Conservation (phyloP, 2,797 vertebrate species). For the Enteromius fasciolatus region DNA sequence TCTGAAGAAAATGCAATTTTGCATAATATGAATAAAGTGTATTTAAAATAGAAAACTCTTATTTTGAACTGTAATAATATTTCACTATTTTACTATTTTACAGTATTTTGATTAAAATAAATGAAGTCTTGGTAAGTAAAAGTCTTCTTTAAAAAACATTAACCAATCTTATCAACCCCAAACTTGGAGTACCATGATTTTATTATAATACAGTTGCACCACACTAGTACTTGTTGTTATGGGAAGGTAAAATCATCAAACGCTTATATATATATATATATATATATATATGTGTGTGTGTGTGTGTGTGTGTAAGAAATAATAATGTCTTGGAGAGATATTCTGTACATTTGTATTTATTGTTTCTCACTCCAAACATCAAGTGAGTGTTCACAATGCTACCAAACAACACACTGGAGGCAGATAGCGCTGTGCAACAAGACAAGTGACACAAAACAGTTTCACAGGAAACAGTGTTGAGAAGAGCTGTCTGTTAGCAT, state of each 20-base stretch:
- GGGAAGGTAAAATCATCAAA: neutral
- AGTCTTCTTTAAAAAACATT: neutral
- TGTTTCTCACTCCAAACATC: neutral
- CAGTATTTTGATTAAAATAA: neutral
- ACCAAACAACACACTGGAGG: slow-evolving; percentile 1
- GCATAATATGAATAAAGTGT: neutral
- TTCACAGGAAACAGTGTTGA: slow-evolving; percentile 17
- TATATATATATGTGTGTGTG: too few relatives aligned
- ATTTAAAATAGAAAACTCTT: neutral
- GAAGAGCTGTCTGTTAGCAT: slow-evolving; percentile 7
- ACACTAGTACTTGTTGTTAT: neutral
- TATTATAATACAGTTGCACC: neutral
- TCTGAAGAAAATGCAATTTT: neutral
- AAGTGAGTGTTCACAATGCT: slow-evolving; percentile 11
- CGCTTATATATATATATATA: too few relatives aligned
- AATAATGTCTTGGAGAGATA: neutral
- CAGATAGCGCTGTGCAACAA: neutral
- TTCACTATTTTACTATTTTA: neutral
- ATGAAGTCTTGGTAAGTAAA: neutral
- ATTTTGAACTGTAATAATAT: neutral
- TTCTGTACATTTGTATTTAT: slow-evolving; percentile 17
- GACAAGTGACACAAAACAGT: slow-evolving; percentile 19
- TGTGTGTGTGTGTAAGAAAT: too few relatives aligned
- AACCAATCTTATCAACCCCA: neutral
- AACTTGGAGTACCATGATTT: neutral